These are phyloP conservation scores for Otis tarda DNA, from an alignment of 2,113 vertebrate genomes.

Conservation along the genomic window DNA sequence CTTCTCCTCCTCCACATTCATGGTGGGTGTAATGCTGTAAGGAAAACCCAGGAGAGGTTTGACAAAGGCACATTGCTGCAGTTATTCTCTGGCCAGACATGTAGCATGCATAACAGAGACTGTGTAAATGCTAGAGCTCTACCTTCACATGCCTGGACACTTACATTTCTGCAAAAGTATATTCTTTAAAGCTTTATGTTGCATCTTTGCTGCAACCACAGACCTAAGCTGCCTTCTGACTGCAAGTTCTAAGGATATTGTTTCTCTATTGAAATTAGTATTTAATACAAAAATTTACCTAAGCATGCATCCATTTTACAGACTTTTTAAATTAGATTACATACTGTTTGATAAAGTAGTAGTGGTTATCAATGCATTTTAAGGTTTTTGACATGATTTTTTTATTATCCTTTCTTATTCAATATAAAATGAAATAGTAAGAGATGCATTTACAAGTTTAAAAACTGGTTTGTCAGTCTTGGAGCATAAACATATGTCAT, in stretches of 20 bases:
- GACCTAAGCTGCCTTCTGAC: neutral
- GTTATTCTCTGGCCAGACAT: neutral
- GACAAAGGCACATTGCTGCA: neutral
- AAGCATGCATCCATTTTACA: neutral
- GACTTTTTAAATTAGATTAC: neutral
- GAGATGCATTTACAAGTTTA: neutral
- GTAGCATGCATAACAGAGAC: neutral
- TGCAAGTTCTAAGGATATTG: neutral
- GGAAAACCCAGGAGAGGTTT: neutral
- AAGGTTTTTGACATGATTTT: neutral
- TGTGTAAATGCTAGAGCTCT: neutral
- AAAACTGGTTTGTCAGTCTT: neutral
- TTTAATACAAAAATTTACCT: neutral
- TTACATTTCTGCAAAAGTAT: neutral
- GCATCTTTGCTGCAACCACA: neutral
- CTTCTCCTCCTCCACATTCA: neutral
- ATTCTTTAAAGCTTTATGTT: neutral
- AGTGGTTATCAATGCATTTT: neutral
- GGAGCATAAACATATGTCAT: neutral
- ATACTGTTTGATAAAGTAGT: neutral
- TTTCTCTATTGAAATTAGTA: neutral
- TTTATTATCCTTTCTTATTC: neutral
- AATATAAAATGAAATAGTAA: neutral
- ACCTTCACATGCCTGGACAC: neutral
- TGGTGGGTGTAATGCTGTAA: neutral